Percentiles rank a stretch among this genome's conserved stretches.
Evolutionary conservation across 2,113 vertebrate species (phyloP).

Genomic region (Epinephelus moara): DNA sequence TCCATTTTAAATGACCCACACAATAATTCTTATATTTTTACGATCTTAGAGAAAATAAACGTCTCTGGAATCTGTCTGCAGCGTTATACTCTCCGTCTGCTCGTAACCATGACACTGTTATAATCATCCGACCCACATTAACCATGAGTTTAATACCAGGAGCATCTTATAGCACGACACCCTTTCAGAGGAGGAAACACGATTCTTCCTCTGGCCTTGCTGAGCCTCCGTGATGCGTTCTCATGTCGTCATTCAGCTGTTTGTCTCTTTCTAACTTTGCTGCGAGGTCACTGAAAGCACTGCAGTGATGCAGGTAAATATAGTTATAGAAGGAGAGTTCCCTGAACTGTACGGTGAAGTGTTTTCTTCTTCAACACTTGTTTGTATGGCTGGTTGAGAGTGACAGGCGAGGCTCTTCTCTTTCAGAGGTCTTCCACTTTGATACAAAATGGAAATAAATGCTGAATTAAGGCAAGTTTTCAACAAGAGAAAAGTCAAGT

Average conservation of each 20-base stretch:
- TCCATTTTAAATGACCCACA: neutral
- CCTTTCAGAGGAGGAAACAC: neutral
- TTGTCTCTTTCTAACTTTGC: neutral
- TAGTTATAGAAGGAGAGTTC: neutral
- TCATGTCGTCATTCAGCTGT: slow-evolving; percentile 13
- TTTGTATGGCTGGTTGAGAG: neutral
- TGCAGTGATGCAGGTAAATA: neutral
- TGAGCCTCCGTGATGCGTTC: neutral
- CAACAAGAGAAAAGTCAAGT: no score
- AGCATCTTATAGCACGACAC: neutral
- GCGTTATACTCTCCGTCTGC: neutral
- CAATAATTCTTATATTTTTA: neutral
- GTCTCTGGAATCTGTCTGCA: neutral
- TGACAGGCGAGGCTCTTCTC: neutral
- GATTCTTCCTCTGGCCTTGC: neutral
- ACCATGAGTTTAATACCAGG: slow-evolving; percentile 10
- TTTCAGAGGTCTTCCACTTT: neutral
- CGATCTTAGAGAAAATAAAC: neutral
- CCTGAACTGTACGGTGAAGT: neutral
- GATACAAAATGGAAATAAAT: neutral
- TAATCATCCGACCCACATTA: neutral
- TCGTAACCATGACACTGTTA: neutral
- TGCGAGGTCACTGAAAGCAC: neutral
- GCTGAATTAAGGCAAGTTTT: neutral
- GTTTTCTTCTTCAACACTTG: neutral